phyloP scores from a whole-genome alignment of 1,140 invertebrate species.

The Ctenoplectra terminalis region DNA sequence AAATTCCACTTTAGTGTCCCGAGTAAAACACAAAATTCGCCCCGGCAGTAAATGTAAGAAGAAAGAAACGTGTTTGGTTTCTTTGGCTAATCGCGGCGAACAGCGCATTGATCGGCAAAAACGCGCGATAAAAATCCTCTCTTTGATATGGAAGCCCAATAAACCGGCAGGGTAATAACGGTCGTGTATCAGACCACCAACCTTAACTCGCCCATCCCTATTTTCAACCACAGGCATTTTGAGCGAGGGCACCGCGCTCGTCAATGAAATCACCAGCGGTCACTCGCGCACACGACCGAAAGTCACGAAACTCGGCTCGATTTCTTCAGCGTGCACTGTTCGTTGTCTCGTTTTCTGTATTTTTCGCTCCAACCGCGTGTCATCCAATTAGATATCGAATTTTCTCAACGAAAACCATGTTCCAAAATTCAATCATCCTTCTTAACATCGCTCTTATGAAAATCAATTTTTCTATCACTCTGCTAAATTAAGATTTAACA shows the following conservation, averaged over 20 bases:
- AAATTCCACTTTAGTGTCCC: neutral
- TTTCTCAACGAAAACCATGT: slow-evolving; percentile 9
- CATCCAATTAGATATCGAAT: slow-evolving; percentile 1
- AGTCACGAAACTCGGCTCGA: slow-evolving; percentile 37
- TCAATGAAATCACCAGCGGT: slow-evolving; percentile 53
- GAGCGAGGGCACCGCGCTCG: slow-evolving; percentile 35
- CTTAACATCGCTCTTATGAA: neutral
- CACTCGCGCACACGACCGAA: slow-evolving; percentile 28
- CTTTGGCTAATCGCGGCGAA: neutral
- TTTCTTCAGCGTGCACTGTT: neutral
- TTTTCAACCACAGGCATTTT: slow-evolving; percentile 52
- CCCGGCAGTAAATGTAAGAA: neutral
- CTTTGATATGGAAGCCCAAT: slow-evolving; percentile 45
- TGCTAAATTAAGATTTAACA: too few species aligned
- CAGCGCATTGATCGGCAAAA: neutral
- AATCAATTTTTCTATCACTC: too few species aligned
- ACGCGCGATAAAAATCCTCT: slow-evolving; percentile 14
- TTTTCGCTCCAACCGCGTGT: neutral
- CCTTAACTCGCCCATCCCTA: slow-evolving; percentile 49
- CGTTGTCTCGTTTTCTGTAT: neutral
- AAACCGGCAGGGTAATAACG: slow-evolving; percentile 47
- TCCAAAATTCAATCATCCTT: neutral
- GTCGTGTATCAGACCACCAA: slow-evolving; percentile 48
- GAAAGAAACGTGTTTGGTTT: neutral
- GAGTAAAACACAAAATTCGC: neutral